Conservation (phyloP, 2,797 vertebrate genomes). For the Sebastes oblongus region DNA sequence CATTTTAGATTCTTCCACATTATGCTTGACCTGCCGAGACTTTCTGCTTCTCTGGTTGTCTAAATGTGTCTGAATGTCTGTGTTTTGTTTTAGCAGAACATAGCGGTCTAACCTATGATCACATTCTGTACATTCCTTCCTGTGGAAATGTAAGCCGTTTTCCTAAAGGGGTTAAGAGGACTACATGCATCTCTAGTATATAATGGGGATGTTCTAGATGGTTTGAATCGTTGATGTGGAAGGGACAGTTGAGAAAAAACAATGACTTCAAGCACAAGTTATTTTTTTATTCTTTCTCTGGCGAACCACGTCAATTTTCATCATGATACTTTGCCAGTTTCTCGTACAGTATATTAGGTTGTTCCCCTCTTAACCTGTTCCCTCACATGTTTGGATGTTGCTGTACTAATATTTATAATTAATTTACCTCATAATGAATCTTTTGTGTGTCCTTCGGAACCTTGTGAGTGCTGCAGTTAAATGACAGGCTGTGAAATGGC, state of each 20-base stretch:
- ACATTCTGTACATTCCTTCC: conserved; percentile 62
- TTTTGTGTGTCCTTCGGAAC: not conserved
- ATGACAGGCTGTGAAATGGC: conserved; percentile 45
- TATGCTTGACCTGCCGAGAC: not conserved
- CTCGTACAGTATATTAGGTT: not conserved
- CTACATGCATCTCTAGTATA: not conserved
- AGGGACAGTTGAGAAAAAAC: conserved; percentile 4
- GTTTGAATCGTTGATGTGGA: conserved; percentile 17
- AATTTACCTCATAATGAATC: not conserved
- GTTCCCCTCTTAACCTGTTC: not conserved
- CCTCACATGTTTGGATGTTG: not conserved
- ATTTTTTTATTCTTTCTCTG: not conserved
- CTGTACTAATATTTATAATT: not conserved
- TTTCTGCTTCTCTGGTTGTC: not conserved
- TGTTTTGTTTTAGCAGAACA: conserved; percentile 7
- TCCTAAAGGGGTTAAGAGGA: conserved; percentile 3
- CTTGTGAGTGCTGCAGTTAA: conserved; percentile 28
- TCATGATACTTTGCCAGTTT: not conserved
- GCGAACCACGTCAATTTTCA: not conserved
- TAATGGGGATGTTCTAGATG: conserved; percentile 21
- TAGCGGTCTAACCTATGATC: conserved; percentile 15
- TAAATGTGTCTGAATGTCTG: conserved; percentile 19
- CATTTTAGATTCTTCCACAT: not conserved
- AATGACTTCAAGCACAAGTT: not conserved
- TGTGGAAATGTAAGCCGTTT: conserved; percentile 23